A percentile compares a stretch with the other conserved stretches of the same genome.
phyloP scores from a whole-genome alignment of 2,888 invertebrate species.

The Myopa tessellatipennis region DNA sequence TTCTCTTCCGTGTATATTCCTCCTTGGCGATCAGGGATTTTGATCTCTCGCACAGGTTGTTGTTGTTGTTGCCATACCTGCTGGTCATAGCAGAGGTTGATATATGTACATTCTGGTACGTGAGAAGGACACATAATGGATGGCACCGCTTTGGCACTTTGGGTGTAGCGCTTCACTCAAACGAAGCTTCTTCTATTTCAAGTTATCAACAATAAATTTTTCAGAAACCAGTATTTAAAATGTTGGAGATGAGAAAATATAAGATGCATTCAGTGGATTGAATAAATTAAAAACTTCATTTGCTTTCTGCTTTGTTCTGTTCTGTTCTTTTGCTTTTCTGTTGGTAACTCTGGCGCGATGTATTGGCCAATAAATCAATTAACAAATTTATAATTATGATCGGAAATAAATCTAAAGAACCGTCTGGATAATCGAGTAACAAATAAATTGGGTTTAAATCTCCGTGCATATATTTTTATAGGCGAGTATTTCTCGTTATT shows the following conservation, averaged over 20 bases:
- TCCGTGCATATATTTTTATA: neutral
- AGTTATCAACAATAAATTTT: conserved; percentile 40
- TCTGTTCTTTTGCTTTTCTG: conserved; percentile 9
- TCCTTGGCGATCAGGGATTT: conserved; percentile 22
- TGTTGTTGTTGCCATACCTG: conserved; percentile 13
- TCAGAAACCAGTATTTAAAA: conserved; percentile 55
- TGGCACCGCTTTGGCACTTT: conserved; percentile 18
- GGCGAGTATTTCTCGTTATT: neutral
- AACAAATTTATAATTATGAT: conserved; percentile 64
- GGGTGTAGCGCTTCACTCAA: conserved; percentile 18
- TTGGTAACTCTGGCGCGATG: conserved; percentile 40
- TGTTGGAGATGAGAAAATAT: conserved; percentile 35
- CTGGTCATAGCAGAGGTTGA: conserved; percentile 39
- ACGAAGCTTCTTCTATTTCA: conserved; percentile 23
- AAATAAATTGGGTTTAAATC: conserved; percentile 10
- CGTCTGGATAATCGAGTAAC: conserved; percentile 35
- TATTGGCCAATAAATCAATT: conserved; percentile 60
- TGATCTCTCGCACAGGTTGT: conserved; percentile 27
- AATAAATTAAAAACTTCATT: conserved; percentile 42
- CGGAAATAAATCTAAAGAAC: conserved; percentile 60
- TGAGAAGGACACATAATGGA: conserved; percentile 26
- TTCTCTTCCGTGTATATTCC: conserved; percentile 23
- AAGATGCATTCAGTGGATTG: conserved; percentile 36
- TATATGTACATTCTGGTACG: conserved; percentile 9
- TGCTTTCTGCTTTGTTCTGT: conserved; percentile 13